Conservation (phyloP, 2,113 vertebrate species). For the Poeciliopsis retropinna region DNA sequence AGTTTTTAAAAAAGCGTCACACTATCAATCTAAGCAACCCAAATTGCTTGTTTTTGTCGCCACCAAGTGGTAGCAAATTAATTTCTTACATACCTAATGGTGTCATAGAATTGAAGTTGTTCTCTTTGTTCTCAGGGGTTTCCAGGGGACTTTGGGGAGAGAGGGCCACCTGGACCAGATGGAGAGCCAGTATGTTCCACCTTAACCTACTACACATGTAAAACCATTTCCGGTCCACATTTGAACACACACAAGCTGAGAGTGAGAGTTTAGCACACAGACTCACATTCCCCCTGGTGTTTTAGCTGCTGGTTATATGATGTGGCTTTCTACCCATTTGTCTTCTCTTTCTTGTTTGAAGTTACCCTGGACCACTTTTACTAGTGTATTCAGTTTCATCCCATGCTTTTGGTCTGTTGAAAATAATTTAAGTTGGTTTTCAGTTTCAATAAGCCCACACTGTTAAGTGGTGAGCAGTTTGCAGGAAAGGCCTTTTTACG, state of each 20-base stretch:
- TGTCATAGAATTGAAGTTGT: conserved; percentile 25
- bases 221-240: conserved; percentile 4
- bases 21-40: neutral
- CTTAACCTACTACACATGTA: conserved; percentile 9
- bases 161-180: conserved; percentile 94
- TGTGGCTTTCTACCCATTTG: conserved; percentile 30
- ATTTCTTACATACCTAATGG: neutral
- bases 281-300: conserved; percentile 7
- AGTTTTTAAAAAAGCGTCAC: neutral
- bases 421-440: conserved; percentile 51
- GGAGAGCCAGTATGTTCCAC: conserved; percentile 94
- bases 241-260: conserved; percentile 14
- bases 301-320: conserved; percentile 46
- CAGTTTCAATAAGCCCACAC: conserved; percentile 19
- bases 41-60: neutral
- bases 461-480: neutral
- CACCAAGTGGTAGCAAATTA: neutral
- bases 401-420: conserved; percentile 19
- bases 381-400: conserved; percentile 46
- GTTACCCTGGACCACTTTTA: conserved; percentile 38
- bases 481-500: conserved; percentile 50
- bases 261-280: conserved; percentile 16
- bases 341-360: conserved; percentile 45
- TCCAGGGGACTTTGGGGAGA: conserved; percentile 94
- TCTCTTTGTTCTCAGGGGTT: conserved; percentile 86